phyloP scores from a whole-genome alignment of 2,888 invertebrate genomes.

The Synergus umbraculus region DNA sequence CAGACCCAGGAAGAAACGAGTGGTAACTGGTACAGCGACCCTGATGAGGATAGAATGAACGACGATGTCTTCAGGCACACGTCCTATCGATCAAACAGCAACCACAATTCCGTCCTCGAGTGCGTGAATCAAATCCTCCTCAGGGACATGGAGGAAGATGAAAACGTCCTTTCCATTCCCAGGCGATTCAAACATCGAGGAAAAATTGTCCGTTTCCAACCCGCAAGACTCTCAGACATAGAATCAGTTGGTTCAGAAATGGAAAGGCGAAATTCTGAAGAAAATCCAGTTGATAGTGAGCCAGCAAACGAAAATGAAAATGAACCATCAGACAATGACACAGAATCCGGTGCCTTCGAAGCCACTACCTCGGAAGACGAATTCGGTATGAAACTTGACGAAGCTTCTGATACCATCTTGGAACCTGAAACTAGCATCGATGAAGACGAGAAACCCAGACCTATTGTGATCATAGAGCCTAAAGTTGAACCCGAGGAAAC shows the following conservation, averaged over 20 bases:
- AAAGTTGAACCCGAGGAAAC: conserved; percentile 59
- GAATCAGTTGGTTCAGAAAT: conserved; percentile 76
- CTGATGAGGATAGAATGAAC: conserved; percentile 85
- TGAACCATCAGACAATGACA: conserved; percentile 39
- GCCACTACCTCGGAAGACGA: conserved; percentile 69
- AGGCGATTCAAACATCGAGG: conserved; percentile 74
- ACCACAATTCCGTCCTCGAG: conserved; percentile 90
- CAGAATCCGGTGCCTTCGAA: conserved; percentile 61
- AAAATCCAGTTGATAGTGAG: conserved; percentile 52
- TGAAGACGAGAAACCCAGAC: conserved; percentile 69
- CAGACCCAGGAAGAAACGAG: conserved; percentile 78
- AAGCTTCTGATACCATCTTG: conserved; percentile 65
- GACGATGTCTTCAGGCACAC: conserved; percentile 77
- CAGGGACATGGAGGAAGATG: conserved; percentile 83
- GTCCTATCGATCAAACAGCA: conserved; percentile 79
- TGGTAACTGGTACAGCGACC: conserved; percentile 91
- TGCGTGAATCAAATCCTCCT: conserved; percentile 91
- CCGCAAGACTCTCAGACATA: conserved; percentile 74
- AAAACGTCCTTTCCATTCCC: conserved; percentile 72
- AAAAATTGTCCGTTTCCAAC: conserved; percentile 73
- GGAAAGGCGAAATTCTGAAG: conserved; percentile 74
- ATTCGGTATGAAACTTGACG: conserved; percentile 68
- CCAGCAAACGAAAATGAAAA: conserved; percentile 51
- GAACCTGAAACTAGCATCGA: conserved; percentile 72
- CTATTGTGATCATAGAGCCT: conserved; percentile 71